phyloP scores from a whole-genome alignment of 64 coral and sea anemone species.

The Porites lutea region DNA sequence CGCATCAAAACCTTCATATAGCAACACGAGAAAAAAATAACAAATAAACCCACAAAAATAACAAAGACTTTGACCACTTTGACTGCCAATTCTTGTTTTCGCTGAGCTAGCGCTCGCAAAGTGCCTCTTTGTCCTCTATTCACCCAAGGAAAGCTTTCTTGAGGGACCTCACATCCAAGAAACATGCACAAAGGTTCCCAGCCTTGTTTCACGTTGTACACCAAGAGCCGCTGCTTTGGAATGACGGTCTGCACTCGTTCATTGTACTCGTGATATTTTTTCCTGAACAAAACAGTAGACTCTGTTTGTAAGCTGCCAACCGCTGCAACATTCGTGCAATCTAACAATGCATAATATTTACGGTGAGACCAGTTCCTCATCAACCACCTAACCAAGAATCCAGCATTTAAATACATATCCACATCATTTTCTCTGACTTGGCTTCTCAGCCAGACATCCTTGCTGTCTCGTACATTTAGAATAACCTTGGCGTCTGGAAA shows the following conservation, averaged over 20 bases:
- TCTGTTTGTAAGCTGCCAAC: background rate
- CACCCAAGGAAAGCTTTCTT: background rate
- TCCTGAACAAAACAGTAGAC: background rate
- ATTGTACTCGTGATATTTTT: too few relatives aligned
- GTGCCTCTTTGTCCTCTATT: background rate
- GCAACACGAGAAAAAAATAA: background rate
- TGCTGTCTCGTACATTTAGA: slow-evolving; percentile 18
- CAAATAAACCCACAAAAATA: background rate
- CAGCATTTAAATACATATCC: background rate
- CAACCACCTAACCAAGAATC: background rate
- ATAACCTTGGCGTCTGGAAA: slow-evolving; percentile 34
- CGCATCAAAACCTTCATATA: too few relatives aligned
- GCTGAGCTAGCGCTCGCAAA: background rate
- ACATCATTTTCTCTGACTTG: background rate
- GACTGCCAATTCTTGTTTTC: background rate
- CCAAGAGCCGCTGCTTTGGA: background rate
- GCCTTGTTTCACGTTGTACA: slow-evolving; percentile 8
- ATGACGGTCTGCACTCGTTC: background rate
- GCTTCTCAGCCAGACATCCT: slow-evolving; percentile 23
- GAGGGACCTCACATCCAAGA: background rate
- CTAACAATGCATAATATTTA: background rate
- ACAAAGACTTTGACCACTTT: background rate
- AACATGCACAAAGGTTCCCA: background rate
- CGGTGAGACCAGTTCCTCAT: background rate
- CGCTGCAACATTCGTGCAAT: background rate